Base-by-base conservation (phyloP, 2,113 vertebrate genomes). In the Odontesthes bonariensis region DNA sequence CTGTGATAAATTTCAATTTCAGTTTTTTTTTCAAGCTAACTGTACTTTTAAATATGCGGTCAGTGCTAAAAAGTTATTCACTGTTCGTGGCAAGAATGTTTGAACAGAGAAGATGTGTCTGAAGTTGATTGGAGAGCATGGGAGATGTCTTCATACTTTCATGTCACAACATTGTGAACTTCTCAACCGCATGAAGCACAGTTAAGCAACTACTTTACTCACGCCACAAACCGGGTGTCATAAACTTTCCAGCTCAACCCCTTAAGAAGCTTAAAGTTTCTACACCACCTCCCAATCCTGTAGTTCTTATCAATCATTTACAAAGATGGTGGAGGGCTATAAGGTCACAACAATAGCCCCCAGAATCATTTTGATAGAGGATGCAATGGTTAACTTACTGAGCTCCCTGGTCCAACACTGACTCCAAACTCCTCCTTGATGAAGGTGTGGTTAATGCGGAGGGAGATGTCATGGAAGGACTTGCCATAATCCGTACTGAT, bases 381-480 rank as follows among this genome's bases (percentile, higher is more conserved):
- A 6, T 6, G 17, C 17, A 49, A 2, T 14, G 13, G n/a, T 14
- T 5, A 12, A 78, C 89, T 90, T 31, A 95, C 94, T 19, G 93
- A 95, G 75, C 90, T 93, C 20, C 92, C 92, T 0, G 94, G 94
- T 49, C 95, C 94, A 5, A 93, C 91, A 19, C 87, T 91, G 76
- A 95, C 93, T 38, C 94, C 95, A 89, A 94, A 95, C 70, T 95
- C 93, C 84, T 94, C 92, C 44, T 79, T 88, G 56, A 95, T 93
- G 88, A 95, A 95, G 22, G 93, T 93, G 85, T 92, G 88, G 85
- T 93, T 94, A 88, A 95, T 94, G 58, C 69, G 86, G n/a, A 86
- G 60, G n/a, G 95, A 94, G 70, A 95, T 92, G 70, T 95, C 94
- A 51, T 85, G 89, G 75, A 95, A 95, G 54, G 92, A 94, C 78